Evolutionary conservation across 2,113 vertebrate genomes (phyloP), one percentile per base, ranked within the genome.

Genomic region (Varanus salvator): DNA sequence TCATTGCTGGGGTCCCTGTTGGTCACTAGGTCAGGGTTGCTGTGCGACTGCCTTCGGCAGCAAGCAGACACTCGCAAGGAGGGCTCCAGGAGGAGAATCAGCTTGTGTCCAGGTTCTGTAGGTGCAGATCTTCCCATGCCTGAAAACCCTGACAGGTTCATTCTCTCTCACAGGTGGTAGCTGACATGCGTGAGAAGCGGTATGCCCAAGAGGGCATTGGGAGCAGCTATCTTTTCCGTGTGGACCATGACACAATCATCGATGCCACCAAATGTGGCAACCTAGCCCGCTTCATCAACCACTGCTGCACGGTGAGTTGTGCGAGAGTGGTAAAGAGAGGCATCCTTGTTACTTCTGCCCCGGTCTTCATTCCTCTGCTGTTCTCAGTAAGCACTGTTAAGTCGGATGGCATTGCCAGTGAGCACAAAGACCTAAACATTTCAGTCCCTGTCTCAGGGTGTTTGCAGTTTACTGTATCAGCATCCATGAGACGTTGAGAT

Each of bases 201-300:
- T 99, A 99, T 0, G 98, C 97, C 6, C 98, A 98, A 95, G 97
- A 99, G 92, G 98, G 98, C 92, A 99, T 99, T 14, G 98, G 98
- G 72, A 99, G 98, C 98, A 99, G 98, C 93, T 99, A 99, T 94
- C 92, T 99, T 93, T 99, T 99, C 97, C 95, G 98, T 4, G 98
- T 99, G 80, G 98, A 99, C 96, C 98, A 99, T 0, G 98, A 99
- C 95, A 99, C 98, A 82, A 99, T 99, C 93, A 99, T 99, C 0
- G 98, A 99, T 0, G 98, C 98, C 83, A 99, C 98, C 82, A 99
- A 99, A 88, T 98, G 98, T 85, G 98, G 98, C 34, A 99, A 99
- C 96, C 94, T 99, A 94, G 98, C 98, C 0, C 95, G 98, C 3
- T 99, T 98, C 95, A 98, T 99, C 97, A 99, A 99, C 97, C 98